Base-by-base conservation (phyloP, 1,140 invertebrate genomes). In the Heliconius hewitsoni region DNA sequence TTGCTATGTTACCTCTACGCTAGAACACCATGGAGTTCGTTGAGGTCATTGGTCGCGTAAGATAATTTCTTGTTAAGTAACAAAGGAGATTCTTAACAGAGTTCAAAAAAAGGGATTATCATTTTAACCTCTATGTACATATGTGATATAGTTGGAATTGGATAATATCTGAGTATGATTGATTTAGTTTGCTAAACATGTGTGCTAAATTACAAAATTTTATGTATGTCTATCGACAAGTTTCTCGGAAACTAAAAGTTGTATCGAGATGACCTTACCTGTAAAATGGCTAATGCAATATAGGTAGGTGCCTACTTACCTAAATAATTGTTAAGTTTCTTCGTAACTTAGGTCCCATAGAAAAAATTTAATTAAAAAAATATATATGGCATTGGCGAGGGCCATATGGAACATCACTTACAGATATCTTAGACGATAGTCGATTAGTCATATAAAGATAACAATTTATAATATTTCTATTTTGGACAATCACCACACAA, bases 1-100 rank as follows among this genome's bases (percentile, higher is more conserved):
- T 75, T 77, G 79, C 81, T 75, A 66, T 79, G 79, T 76, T 78
- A 66, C 13, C 60, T 66, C 27, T 16, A 30, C 60, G 23, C 9
- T 66, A 30, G 60, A 66, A 66, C 27, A 66, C 1, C 19, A 11
- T 11, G 4, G 60, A 8, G 13, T 52, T 4, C 13, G 60, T 30
- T 27, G 60, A 66, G 27, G 60, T 66, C 60, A 4, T 66, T 66
- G 60, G 11, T 66, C 60, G 60, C 11, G 1, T 66, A 66, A 66
- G 60, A 23, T 66, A 66, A 16, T 66, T 27, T 16, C 27, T 66
- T 66, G 27, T 66, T 16, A 13, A 11, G 8, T 66, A 30, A 23
- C 57, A 60, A 60, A 23, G 0, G 57, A 6, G 8, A 37, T 37
- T 46, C 13, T 46, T 4, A 46, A 46, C 42, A 1, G 42, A 46